Evolutionary conservation across 2,113 vertebrate genomes (phyloP), one percentile per base, ranked within the genome.

Genomic region (Synchiropus splendidus): DNA sequence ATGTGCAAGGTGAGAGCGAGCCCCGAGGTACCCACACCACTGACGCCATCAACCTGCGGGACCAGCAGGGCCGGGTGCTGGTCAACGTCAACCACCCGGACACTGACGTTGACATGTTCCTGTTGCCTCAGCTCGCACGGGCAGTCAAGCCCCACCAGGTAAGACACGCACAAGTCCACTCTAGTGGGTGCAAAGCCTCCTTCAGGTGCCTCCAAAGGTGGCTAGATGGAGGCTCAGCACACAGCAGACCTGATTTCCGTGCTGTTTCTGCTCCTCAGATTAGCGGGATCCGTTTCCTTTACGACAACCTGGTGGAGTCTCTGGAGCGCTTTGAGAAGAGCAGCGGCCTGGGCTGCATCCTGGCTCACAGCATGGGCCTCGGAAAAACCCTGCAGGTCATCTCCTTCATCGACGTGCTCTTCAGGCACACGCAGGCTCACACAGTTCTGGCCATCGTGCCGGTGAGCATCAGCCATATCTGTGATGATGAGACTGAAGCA

Each of bases 341-440:
- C 78, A 88, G 81, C 48, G 94, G 94, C 1, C 96, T 97, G 45
- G 94, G 94, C 70, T 98, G 94, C 54, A 94, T 98, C 72, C 88
- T 98, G 53, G 94, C 93, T 30, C 94, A 97, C 73, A 95, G 92
- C 78, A 98, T 98, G 94, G 94, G 94, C 32, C 80, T 98, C 59
- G 94, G 94, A 39, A 98, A 98, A 74, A 97, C 94, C 3, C 82
- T 98, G 63, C 92, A 97, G 73, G 91, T 97, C 81, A 94, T 98
- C 84, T 91, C 94, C 67, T 97, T 97, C 81, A 77, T 97, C 31
- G 94, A 97, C 44, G 75, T 93, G 48, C 89, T 98, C 56, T 90
- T 98, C 75, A 87, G 88, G 50, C 88, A 96, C 78, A 96, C 92
- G 0, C 79, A 86, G 53, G 91, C 92, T 54, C 96, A 90, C 86